Evolutionary conservation across 1,140 invertebrate species (phyloP).

Genomic region (Drosophila saltans): DNA sequence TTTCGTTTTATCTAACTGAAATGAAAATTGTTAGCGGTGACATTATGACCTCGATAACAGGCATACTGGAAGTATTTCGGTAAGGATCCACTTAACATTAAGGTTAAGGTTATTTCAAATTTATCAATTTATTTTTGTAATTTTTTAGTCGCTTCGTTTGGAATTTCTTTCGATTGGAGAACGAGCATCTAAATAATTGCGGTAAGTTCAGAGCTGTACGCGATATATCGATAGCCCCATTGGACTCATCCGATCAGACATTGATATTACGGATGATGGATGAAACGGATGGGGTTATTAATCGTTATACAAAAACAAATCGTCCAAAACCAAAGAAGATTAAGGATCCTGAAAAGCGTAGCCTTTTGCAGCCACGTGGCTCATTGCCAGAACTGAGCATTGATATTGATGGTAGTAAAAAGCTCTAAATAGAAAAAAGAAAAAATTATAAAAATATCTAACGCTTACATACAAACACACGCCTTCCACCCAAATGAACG

Average conservation of each 20-base stretch:
- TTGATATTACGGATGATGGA: constrained; percentile 98
- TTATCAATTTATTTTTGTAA: constrained; percentile 19
- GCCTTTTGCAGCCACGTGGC: constrained; percentile 83
- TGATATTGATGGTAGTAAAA: constrained; percentile 80
- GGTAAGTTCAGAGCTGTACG: constrained; percentile 99
- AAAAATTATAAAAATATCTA: not conserved
- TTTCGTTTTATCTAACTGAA: constrained; percentile 94
- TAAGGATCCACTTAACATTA: constrained; percentile 64
- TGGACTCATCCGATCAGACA: constrained; percentile 96
- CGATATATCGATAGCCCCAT: constrained; percentile 98
- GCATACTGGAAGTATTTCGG: constrained; percentile 97
- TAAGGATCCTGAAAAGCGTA: constrained; percentile 85
- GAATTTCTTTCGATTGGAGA: constrained; percentile 99
- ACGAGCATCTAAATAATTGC: constrained; percentile 99
- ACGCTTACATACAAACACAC: constrained; percentile 6
- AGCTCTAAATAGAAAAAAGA: constrained; percentile 54
- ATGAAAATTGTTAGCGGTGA: constrained; percentile 91
- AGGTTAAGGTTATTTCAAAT: too few relatives aligned
- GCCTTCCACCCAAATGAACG: constrained; percentile 34
- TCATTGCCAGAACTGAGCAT: constrained; percentile 84
- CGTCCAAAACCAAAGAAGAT: constrained; percentile 83
- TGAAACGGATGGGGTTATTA: constrained; percentile 93
- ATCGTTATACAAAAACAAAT: constrained; percentile 87
- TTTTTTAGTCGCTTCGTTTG: constrained; percentile 95
- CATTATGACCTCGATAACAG: constrained; percentile 94